These are phyloP conservation scores for Takifugu flavidus DNA, from an alignment of 2,113 vertebrate genomes.

Conservation along the genomic window DNA sequence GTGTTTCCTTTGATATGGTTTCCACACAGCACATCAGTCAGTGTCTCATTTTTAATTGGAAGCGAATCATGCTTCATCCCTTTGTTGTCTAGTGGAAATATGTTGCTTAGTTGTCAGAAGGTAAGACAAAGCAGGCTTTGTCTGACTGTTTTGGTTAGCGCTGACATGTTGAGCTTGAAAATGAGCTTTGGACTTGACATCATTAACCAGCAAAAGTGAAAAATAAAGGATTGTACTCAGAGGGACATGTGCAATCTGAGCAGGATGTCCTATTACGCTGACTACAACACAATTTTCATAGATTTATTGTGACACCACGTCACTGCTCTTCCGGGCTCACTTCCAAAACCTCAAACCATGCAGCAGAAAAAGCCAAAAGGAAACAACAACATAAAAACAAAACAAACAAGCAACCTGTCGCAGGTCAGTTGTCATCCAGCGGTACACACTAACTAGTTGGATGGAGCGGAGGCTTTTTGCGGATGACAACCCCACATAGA, in stretches of 20 bases:
- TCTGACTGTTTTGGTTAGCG: not conserved
- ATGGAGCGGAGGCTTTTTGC: constrained; percentile 49
- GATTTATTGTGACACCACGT: no score
- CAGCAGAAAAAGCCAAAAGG: not conserved
- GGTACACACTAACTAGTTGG: constrained; percentile 32
- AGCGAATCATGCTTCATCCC: constrained; percentile 2
- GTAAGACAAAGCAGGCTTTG: not conserved
- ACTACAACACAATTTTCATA: no score
- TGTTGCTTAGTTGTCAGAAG: constrained; percentile 13
- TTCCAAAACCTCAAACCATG: no score
- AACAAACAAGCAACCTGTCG: constrained; percentile 12
- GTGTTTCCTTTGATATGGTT: constrained; percentile 5
- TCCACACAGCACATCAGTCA: constrained; percentile 11
- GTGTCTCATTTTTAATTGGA: constrained; percentile 45
- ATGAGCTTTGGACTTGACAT: no score
- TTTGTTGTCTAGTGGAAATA: constrained; percentile 17
- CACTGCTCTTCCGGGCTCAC: no score
- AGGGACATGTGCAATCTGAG: no score
- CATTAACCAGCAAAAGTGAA: no score
- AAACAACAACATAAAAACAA: not conserved
- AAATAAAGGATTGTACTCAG: no score
- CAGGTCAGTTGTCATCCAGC: constrained; percentile 23
- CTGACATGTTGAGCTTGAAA: no score
- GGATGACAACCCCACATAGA: constrained; percentile 31
- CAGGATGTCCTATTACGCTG: no score